Conservation (phyloP, 2,888 invertebrate genomes). For the Polietes domitor region DNA sequence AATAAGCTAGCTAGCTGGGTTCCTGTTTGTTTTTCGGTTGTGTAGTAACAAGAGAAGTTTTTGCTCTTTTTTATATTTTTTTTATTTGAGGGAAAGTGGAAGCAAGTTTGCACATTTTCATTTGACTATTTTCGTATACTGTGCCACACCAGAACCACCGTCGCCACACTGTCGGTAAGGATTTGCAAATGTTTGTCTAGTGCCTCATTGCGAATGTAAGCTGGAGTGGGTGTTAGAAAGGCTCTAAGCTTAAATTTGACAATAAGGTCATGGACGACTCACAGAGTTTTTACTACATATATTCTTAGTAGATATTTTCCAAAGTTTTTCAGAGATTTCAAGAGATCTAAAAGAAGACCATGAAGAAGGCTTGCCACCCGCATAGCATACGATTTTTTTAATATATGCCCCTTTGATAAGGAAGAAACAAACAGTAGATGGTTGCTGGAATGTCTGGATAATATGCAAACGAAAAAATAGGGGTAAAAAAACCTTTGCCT, state of each 20-base stretch:
- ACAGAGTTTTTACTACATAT: constrained; percentile 8
- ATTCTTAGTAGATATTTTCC: too few species aligned
- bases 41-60: constrained; percentile 45
- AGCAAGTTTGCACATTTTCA: constrained; percentile 3
- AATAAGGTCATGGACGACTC: constrained; percentile 60
- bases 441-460: too few species aligned
- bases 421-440: too few species aligned
- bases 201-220: not conserved
- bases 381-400: too few species aligned
- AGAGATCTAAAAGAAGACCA: too few species aligned
- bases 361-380: too few species aligned
- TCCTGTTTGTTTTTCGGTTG: constrained; percentile 25
- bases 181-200: not conserved
- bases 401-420: too few species aligned
- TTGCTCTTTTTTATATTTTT: constrained; percentile 28
- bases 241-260: constrained; percentile 7
- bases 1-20: constrained; percentile 51
- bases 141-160: not conserved
- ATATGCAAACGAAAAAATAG: not conserved
- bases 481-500: not conserved
- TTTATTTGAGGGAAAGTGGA: not conserved
- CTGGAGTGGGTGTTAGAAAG: not conserved
- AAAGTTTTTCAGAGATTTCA: too few species aligned
- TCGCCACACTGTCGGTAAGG: not conserved
- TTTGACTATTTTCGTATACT: not conserved